Evolutionary conservation across 2,113 vertebrate genomes (phyloP).

Genomic region (Camarhynchus parvulus): DNA sequence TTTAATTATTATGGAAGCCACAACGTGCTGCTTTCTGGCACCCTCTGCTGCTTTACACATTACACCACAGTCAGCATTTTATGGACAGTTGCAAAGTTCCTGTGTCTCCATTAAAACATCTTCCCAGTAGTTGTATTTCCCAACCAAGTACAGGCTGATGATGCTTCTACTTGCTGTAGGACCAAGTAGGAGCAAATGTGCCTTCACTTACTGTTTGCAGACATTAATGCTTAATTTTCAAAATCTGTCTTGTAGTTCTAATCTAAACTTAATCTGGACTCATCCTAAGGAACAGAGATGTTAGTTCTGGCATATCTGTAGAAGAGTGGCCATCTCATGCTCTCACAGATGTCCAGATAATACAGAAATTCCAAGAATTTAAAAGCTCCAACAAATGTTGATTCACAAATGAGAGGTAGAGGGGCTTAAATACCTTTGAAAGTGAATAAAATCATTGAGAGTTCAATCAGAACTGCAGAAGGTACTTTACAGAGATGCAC

Average conservation of each 20-base stretch:
- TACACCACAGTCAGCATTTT: background rate
- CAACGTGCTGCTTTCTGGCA: background rate
- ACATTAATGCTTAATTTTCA: background rate
- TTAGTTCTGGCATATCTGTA: background rate
- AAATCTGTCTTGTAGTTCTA: background rate
- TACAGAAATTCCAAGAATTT: background rate
- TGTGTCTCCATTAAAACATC: background rate
- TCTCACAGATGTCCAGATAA: background rate
- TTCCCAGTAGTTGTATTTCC: background rate
- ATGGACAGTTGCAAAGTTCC: background rate
- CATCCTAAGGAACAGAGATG: background rate
- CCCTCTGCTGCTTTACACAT: background rate
- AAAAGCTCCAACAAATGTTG: background rate
- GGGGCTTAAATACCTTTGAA: background rate
- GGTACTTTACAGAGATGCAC: background rate
- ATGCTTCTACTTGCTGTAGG: background rate
- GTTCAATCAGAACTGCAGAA: background rate
- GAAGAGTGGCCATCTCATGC: background rate
- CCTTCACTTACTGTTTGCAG: background rate
- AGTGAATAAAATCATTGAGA: background rate
- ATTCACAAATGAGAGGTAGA: background rate
- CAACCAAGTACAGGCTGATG: background rate
- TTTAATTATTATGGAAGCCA: background rate
- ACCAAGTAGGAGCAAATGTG: background rate
- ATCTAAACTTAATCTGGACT: background rate